A percentile compares a stretch with the other conserved stretches of the same genome.
Evolutionary conservation across 2,888 invertebrate genomes (phyloP).

Genomic region (Podabrus alpinus): DNA sequence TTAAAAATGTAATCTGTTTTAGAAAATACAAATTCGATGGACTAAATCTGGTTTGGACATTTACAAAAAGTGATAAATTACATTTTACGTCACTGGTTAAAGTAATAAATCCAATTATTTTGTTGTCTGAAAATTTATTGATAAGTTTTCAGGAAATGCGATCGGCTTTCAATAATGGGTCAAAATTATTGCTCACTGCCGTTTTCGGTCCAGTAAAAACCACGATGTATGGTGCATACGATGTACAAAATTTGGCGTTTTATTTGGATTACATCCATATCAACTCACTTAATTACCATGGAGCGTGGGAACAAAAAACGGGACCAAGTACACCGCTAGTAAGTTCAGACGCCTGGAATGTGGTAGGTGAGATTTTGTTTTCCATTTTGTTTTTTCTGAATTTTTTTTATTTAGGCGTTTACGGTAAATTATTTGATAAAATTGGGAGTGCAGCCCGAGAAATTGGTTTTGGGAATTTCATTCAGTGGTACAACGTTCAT

Average conservation of each 20-base stretch:
- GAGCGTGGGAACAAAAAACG: conserved; percentile 76
- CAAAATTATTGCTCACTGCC: conserved; percentile 75
- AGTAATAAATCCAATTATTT: conserved; percentile 53
- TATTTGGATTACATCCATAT: conserved; percentile 76
- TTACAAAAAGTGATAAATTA: conserved; percentile 76
- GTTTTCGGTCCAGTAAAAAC: conserved; percentile 79
- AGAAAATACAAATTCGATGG: conserved; percentile 76
- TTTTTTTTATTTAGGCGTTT: conserved; percentile 63
- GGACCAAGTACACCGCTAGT: conserved; percentile 80
- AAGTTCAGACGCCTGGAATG: conserved; percentile 65
- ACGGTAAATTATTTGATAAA: conserved; percentile 77
- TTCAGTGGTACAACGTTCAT: conserved; percentile 83
- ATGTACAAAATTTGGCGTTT: conserved; percentile 71
- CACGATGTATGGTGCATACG: conserved; percentile 78
- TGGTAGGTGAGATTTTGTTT: conserved; percentile 57
- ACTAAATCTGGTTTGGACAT: conserved; percentile 84
- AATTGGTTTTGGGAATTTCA: conserved; percentile 81
- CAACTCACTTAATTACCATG: conserved; percentile 91
- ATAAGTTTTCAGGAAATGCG: conserved; percentile 65
- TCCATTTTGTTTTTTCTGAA: not conserved
- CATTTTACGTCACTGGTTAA: conserved; percentile 78
- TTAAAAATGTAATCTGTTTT: conserved; percentile 43
- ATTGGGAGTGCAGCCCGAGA: conserved; percentile 74
- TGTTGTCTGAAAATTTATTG: not conserved
- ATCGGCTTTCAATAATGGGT: conserved; percentile 68